Evolutionary conservation across 1,140 invertebrate genomes (phyloP).

Genomic region (Aphis craccivora): DNA sequence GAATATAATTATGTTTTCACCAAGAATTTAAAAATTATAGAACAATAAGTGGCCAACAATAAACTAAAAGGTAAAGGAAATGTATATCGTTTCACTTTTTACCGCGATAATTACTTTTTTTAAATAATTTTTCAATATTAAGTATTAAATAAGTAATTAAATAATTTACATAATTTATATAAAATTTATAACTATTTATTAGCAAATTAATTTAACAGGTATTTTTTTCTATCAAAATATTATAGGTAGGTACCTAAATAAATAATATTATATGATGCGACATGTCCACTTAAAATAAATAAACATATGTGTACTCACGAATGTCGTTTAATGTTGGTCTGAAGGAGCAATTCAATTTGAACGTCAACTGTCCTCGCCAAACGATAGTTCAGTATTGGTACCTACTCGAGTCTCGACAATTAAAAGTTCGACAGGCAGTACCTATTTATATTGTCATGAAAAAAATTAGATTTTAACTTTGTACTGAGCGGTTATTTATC

Average conservation of each 20-base stretch:
- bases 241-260: neutral
- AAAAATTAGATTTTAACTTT: slow-evolving; percentile 11
- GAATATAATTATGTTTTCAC: neutral
- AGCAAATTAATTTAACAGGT: neutral
- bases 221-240: too few species aligned
- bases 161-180: neutral
- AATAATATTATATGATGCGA: neutral
- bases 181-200: neutral
- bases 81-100: neutral
- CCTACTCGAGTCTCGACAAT: neutral
- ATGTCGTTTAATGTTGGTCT: neutral
- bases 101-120: neutral
- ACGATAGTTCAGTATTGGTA: slow-evolving; percentile 8
- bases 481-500: neutral
- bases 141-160: too few species aligned
- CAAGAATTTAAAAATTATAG: neutral
- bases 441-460: neutral
- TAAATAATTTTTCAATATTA: neutral
- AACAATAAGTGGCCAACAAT: neutral
- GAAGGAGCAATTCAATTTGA: neutral
- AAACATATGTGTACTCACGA: neutral
- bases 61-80: neutral
- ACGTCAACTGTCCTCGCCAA: neutral
- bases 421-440: neutral
- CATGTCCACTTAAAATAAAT: neutral